Conservation (phyloP, 2,888 invertebrate species). For the Netelia melanura region DNA sequence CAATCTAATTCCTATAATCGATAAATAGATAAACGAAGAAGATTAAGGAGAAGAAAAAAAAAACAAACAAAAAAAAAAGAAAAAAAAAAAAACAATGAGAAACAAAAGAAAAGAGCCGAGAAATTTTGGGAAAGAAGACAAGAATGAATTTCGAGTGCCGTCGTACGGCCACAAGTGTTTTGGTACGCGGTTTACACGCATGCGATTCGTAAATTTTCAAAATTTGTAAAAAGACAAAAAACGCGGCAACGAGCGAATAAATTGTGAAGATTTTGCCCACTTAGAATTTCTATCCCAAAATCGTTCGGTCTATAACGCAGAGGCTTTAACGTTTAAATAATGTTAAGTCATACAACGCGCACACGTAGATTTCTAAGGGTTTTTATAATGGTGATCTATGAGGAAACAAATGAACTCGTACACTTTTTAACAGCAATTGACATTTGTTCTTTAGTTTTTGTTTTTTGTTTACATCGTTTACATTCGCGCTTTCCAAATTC, state of each 20-base stretch:
- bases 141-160: conserved; percentile 15
- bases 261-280: conserved; percentile 40
- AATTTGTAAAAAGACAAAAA: conserved; percentile 27
- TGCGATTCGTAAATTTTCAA: too few species aligned
- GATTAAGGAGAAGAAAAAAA: too few species aligned
- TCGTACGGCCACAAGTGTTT: too few species aligned
- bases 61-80: conserved; percentile 23
- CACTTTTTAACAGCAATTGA: not conserved
- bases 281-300: conserved; percentile 61
- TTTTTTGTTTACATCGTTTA: not conserved
- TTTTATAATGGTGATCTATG: conserved; percentile 80
- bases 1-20: conserved; percentile 50
- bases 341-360: conserved; percentile 82
- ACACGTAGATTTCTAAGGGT: conserved; percentile 78
- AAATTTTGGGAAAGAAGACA: conserved; percentile 60
- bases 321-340: conserved; percentile 71
- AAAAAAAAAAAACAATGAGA: conserved; percentile 25
- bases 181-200: too few species aligned
- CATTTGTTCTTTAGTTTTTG: not conserved
- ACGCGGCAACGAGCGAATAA: conserved; percentile 56
- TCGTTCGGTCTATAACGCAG: conserved; percentile 59
- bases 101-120: conserved; percentile 36
- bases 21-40: conserved; percentile 50
- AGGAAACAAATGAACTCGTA: conserved; percentile 49
- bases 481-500: not conserved